Evolutionary conservation across 2,797 vertebrate genomes (phyloP), one percentile per base, ranked within the genome.

Genomic region (Sebastes nivosus): DNA sequence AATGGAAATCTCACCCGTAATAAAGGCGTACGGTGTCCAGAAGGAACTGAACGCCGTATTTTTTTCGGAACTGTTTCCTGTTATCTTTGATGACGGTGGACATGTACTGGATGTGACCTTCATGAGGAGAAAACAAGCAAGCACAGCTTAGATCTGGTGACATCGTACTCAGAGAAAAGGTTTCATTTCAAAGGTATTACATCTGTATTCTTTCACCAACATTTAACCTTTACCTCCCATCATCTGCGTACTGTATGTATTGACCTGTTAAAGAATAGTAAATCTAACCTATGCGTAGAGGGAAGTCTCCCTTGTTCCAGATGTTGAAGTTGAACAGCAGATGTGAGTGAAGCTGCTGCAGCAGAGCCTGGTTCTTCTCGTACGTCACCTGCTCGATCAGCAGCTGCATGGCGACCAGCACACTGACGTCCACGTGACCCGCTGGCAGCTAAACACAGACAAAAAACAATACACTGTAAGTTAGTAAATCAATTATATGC

Each of bases 41-140:
- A 77, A 99, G 96, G 94, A 99, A 99, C 83, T 99, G 98, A 18
- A 99, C 97, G 14, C 98, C 98, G 0, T 97, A 98, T 89, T 97
- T 98, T 90, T 97, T 99, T 86, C 98, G 94, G 92, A 99, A 99
- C 86, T 97, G 96, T 91, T 99, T 99, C 91, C 98, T 96, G 94
- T 96, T 98, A 83, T 99, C 98, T 94, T 98, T 99, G 91, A 99
- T 97, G 90, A 99, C 95, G 2, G 98, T 99, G 69, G 98, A 98
- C 96, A 99, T 96, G 93, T 99, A 99, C 57, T 99, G 98, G 95
- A 99, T 98, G 66, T 99, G 98, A 87, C 98, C 98, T 99, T 90
- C 58, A 94, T 2, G 2, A 42, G 34, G 34, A 72, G 29, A 18
- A 29, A 79, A 88, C 58, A 85, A 71, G 76, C 2, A 9, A 46